phyloP scores from a whole-genome alignment of 2,888 invertebrate genomes.

The Melinopterus prodromus region DNA sequence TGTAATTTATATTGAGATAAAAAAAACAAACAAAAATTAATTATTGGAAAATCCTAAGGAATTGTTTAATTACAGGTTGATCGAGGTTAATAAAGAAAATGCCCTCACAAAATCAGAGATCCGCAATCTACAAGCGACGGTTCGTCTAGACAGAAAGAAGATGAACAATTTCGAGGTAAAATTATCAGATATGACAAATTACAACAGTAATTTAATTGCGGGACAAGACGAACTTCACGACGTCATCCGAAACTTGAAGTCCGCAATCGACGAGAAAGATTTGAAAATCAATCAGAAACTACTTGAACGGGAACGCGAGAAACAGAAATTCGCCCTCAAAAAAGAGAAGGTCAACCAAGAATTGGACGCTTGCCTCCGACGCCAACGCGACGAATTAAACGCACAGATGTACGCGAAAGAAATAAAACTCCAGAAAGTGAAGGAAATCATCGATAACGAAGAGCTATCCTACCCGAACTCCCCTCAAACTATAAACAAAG shows the following conservation, averaged over 20 bases:
- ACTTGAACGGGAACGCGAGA: slow-evolving; percentile 72
- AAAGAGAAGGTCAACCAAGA: slow-evolving; percentile 80
- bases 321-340: slow-evolving; percentile 73
- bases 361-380: slow-evolving; percentile 68
- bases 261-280: slow-evolving; percentile 68
- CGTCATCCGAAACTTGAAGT: slow-evolving; percentile 48
- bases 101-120: slow-evolving; percentile 73
- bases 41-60: background rate
- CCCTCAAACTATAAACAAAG: slow-evolving; percentile 9
- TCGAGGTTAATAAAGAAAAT: slow-evolving; percentile 76
- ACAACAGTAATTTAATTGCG: slow-evolving; percentile 67
- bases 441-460: slow-evolving; percentile 65
- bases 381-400: slow-evolving; percentile 65
- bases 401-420: slow-evolving; percentile 69
- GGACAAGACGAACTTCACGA: slow-evolving; percentile 71
- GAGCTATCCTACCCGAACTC: background rate
- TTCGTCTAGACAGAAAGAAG: slow-evolving; percentile 74
- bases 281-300: slow-evolving; percentile 69
- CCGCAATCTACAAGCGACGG: slow-evolving; percentile 69
- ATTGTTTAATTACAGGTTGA: slow-evolving; percentile 57
- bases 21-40: too few relatives aligned
- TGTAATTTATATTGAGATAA: too few relatives aligned
- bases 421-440: slow-evolving; percentile 68
- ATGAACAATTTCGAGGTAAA: slow-evolving; percentile 72
- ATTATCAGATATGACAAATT: slow-evolving; percentile 70